A percentile compares a stretch with the other conserved stretches of the same genome.
Conservation (phyloP, 2,888 invertebrate species). For the Hyppa rectilinea region DNA sequence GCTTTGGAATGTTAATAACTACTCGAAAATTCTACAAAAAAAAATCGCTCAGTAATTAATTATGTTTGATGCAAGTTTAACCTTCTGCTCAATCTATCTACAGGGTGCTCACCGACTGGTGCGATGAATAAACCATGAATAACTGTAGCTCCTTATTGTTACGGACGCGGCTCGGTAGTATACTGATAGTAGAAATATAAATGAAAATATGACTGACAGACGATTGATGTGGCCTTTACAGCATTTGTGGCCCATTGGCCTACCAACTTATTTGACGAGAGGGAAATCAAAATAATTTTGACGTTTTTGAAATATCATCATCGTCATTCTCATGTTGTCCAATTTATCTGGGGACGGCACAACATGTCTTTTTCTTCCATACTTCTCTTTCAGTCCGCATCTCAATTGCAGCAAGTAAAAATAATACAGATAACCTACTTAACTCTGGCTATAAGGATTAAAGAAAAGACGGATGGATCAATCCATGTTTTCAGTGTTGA, state of each 20-base stretch:
- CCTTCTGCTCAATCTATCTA: slow-evolving; percentile 36
- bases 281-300: neutral
- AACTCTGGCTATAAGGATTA: neutral
- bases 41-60: neutral
- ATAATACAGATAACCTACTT: neutral
- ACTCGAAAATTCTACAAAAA: neutral
- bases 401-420: neutral
- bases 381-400: neutral
- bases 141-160: slow-evolving; percentile 62
- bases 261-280: neutral
- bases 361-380: too few relatives aligned
- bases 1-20: neutral
- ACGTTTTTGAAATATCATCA: neutral
- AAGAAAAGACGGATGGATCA: neutral
- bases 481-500: neutral
- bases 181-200: slow-evolving; percentile 47
- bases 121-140: slow-evolving; percentile 65
- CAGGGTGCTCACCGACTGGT: slow-evolving; percentile 6
- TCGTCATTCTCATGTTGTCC: too few relatives aligned
- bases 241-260: neutral
- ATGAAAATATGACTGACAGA: slow-evolving; percentile 25
- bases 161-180: slow-evolving; percentile 20
- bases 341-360: too few relatives aligned
- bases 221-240: slow-evolving; percentile 21
- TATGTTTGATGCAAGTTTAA: neutral